Evolutionary conservation across 2,113 vertebrate species (phyloP).

Genomic region (Oophaga pumilio): DNA sequence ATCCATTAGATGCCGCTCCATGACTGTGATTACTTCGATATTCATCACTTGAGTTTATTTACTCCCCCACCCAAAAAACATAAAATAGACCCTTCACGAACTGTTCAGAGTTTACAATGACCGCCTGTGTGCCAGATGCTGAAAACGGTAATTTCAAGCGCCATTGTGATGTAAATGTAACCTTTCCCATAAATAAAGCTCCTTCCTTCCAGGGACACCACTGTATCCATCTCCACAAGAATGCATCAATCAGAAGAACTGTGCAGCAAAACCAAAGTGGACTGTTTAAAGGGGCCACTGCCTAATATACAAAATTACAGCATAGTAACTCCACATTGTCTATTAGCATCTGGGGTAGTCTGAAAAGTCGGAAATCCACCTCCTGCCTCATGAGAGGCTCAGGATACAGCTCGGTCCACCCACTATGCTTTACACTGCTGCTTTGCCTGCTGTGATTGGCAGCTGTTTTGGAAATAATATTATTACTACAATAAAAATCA

Average conservation of each 20-base stretch:
- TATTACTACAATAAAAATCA: no score
- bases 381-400: no score
- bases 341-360: no score
- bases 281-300: neutral
- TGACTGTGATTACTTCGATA: neutral
- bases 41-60: neutral
- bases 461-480: no score
- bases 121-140: neutral
- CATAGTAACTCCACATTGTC: no score
- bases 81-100: neutral
- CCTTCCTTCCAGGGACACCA: constrained; percentile 2
- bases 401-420: no score
- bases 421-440: no score
- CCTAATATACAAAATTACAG: neutral
- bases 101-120: neutral
- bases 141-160: constrained; percentile 2
- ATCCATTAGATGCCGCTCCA: neutral
- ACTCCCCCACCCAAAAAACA: neutral
- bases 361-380: no score
- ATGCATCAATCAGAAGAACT: neutral
- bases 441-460: no score
- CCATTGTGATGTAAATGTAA: constrained; percentile 34
- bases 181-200: constrained; percentile 11
- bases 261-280: neutral
- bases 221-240: constrained; percentile 3